Base-by-base conservation (phyloP, 2,888 invertebrate species). In the Drosophila fungiperda region DNA sequence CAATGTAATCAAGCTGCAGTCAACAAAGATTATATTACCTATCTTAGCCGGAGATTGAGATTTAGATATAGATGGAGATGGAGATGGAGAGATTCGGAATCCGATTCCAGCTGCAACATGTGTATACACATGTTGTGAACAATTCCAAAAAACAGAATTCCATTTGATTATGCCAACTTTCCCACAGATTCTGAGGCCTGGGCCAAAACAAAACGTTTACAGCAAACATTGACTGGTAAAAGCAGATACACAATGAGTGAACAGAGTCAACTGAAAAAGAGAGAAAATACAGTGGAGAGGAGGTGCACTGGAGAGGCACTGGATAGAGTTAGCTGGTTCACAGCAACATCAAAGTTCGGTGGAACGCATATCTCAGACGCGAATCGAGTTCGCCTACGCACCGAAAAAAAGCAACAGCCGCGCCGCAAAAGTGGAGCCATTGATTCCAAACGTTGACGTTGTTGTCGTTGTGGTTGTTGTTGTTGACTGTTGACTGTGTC, bases 341-440 rank as follows among this genome's bases (percentile, higher is more conserved):
- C 76, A 80, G 67, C 82, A 76, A 84, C 89, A 90, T 88, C 87
- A 87, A 90, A 87, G 89, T 87, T 83, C 84, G 89, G 87, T 88
- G 90, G 86, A 87, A 87, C 90, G 86, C 86, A 79, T 87, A 87
- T 90, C 87, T 88, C 82, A 89, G 87, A 73, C 80, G 82, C 83
- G 87, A 87, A 87, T 87, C 87, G 80, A 90, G 87, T 87, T 87
- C 87, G 87, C 87, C 87, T 87, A 87, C 87, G 87, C 87, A 87
- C 78, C 71, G 33, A 38, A 73, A 80, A 89, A 85, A 82, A 80
- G 77, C 80, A 82, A 81, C 81, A 71, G 80, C 80, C 79, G 55
- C 62, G 83, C 83, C 84, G 73, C 82, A 84, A 83, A 86, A 88
- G 88, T 86, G 86, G 86, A 88, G 83, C 88, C 86, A 86, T 90